Evolutionary conservation across 2,888 invertebrate genomes (phyloP).

Genomic region (Leptinotarsa haldemani): DNA sequence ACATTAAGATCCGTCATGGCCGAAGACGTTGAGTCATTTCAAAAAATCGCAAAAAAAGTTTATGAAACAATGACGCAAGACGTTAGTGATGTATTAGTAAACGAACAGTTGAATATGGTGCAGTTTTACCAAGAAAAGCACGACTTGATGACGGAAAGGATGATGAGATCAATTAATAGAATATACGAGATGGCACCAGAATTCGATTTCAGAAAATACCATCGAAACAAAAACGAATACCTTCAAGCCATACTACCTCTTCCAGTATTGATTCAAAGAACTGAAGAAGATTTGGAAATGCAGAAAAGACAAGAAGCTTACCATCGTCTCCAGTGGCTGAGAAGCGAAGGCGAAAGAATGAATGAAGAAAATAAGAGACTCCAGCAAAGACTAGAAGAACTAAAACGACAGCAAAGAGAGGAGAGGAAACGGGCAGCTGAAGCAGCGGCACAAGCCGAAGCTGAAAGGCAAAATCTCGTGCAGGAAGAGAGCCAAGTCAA

Average conservation of each 20-base stretch:
- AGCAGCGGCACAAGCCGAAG: conserved; percentile 47
- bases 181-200: conserved; percentile 58
- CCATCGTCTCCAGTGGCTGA: conserved; percentile 63
- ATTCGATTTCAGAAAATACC: conserved; percentile 61
- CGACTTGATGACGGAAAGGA: conserved; percentile 55
- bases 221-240: conserved; percentile 55
- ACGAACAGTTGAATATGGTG: conserved; percentile 61
- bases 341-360: conserved; percentile 62
- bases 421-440: conserved; percentile 52
- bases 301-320: conserved; percentile 61
- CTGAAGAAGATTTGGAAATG: conserved; percentile 56
- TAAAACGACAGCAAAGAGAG: conserved; percentile 57
- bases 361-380: conserved; percentile 60
- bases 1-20: conserved; percentile 56
- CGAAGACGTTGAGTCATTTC: conserved; percentile 59
- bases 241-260: conserved; percentile 44
- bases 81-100: conserved; percentile 62
- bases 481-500: conserved; percentile 57
- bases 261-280: conserved; percentile 46
- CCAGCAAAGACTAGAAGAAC: conserved; percentile 54
- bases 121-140: conserved; percentile 58
- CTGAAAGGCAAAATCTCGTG: conserved; percentile 50
- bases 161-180: conserved; percentile 60
- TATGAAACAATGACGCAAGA: conserved; percentile 65
- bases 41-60: conserved; percentile 59